Conservation (phyloP, 2,888 invertebrate genomes). For the Siphlonurus alternatus region DNA sequence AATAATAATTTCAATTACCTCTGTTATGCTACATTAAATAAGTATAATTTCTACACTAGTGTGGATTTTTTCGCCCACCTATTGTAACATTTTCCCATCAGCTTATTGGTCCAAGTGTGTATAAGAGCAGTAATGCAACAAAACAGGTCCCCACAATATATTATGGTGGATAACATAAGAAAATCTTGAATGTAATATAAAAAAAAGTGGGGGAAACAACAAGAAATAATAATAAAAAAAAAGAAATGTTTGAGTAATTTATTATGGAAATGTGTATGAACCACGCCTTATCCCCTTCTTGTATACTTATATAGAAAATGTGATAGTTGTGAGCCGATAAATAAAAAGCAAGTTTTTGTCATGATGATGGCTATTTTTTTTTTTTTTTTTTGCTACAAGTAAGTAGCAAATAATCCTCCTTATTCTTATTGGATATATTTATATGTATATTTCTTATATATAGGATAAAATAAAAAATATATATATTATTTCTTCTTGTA, state of each 20-base stretch:
- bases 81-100: too few species aligned
- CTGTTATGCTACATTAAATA: too few species aligned
- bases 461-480: too few species aligned
- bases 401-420: background rate
- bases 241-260: background rate
- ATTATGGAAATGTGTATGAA: background rate
- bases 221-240: background rate
- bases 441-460: too few species aligned
- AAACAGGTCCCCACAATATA: too few species aligned
- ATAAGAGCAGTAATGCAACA: too few species aligned
- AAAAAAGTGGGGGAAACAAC: background rate
- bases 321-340: background rate
- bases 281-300: background rate
- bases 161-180: too few species aligned
- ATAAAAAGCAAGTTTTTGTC: background rate
- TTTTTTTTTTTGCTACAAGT: background rate
- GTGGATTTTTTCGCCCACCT: too few species aligned
- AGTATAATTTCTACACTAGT: too few species aligned
- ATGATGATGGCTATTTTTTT: background rate
- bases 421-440: background rate
- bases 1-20: too few species aligned
- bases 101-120: too few species aligned
- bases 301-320: background rate
- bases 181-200: background rate
- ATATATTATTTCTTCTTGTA: too few species aligned